Percentiles rank a stretch among this genome's conserved stretches.
Conservation (phyloP, 2,113 vertebrate species). For the Lathamus discolor region DNA sequence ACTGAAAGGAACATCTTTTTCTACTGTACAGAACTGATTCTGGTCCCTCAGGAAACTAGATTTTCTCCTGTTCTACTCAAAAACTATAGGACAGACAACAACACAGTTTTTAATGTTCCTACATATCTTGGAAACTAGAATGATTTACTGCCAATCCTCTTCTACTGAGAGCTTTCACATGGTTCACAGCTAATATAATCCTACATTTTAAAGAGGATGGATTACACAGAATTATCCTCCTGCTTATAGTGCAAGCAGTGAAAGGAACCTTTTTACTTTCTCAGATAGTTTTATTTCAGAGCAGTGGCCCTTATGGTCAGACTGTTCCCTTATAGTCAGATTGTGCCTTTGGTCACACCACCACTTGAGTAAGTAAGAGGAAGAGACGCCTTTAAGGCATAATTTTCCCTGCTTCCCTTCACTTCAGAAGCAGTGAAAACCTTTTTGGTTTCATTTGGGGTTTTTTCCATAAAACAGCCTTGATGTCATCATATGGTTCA, state of each 20-base stretch:
- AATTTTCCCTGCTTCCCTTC: neutral
- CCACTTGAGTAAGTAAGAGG: neutral
- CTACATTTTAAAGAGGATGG: conserved; percentile 12
- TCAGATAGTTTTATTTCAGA: neutral
- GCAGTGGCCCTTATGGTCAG: neutral
- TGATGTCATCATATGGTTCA: neutral
- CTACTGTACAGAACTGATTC: neutral
- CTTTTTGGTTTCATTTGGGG: neutral
- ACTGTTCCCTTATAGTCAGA: neutral
- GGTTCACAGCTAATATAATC: neutral
- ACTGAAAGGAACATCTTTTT: neutral
- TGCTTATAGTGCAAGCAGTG: neutral
- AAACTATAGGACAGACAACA: neutral
- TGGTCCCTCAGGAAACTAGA: neutral
- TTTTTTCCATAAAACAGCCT: neutral
- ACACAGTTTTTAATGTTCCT: neutral
- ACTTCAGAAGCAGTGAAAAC: neutral
- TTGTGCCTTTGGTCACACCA: neutral
- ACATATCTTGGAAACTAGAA: neutral
- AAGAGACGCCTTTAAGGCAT: neutral
- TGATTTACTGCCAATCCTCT: conserved; percentile 21
- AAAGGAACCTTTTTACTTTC: conserved; percentile 37
- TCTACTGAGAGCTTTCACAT: conserved; percentile 28
- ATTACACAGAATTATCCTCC: conserved; percentile 37
- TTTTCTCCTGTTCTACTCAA: neutral